These are phyloP conservation scores for Drosophila tani DNA, from an alignment of 1,140 invertebrate genomes.

Conservation along the genomic window DNA sequence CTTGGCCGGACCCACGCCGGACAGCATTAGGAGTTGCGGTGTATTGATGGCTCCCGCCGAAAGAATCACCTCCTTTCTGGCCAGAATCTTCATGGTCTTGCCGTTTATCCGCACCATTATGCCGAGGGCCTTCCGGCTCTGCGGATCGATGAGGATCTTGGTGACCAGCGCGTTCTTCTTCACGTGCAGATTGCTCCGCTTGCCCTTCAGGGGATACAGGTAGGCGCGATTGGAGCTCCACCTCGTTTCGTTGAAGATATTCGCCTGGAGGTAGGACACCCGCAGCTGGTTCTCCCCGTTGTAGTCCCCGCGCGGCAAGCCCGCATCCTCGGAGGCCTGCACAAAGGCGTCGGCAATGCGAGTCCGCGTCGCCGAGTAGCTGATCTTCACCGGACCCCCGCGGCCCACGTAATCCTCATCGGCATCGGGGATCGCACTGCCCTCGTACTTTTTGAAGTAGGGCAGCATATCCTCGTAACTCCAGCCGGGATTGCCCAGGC, in stretches of 20 bases:
- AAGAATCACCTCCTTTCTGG: constrained; percentile 91
- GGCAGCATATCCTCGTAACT: constrained; percentile 91
- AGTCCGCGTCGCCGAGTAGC: constrained; percentile 86
- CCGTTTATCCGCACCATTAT: constrained; percentile 87
- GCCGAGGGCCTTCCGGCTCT: constrained; percentile 88
- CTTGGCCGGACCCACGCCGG: constrained; percentile 90
- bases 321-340: constrained; percentile 88
- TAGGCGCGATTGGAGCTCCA: constrained; percentile 91
- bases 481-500: constrained; percentile 92
- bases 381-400: constrained; percentile 86
- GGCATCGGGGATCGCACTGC: constrained; percentile 86
- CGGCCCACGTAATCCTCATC: constrained; percentile 85
- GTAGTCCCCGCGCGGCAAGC: constrained; percentile 89
- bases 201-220: constrained; percentile 87
- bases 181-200: constrained; percentile 88
- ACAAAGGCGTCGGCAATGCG: constrained; percentile 89
- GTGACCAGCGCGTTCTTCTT: constrained; percentile 88
- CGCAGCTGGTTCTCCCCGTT: constrained; percentile 88
- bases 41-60: constrained; percentile 91
- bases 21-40: constrained; percentile 92
- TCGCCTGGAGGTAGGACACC: constrained; percentile 88
- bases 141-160: constrained; percentile 90
- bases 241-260: constrained; percentile 89
- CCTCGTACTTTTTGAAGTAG: constrained; percentile 93
- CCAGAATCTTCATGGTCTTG: constrained; percentile 86